phyloP scores from a whole-genome alignment of 1,140 invertebrate genomes.

The Dolichoris vasculosae region DNA sequence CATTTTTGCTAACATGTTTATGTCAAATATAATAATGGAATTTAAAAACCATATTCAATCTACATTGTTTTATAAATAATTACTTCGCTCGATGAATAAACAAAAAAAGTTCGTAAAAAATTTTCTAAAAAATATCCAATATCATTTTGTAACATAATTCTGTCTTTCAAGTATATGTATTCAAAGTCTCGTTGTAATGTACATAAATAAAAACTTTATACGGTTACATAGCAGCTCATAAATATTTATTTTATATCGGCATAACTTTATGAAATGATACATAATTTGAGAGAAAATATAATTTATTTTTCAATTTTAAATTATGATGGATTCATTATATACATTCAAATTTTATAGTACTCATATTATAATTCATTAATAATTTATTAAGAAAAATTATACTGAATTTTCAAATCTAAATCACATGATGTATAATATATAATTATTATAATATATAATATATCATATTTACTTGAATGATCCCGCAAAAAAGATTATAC shows the following conservation, averaged over 20 bases:
- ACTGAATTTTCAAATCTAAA: too few relatives aligned
- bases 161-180: not conserved
- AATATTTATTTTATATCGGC: not conserved
- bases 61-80: not conserved
- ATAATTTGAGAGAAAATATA: not conserved
- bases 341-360: too few relatives aligned
- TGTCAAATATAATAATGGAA: too few relatives aligned
- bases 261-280: not conserved
- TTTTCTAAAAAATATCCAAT: slow-evolving; percentile 25
- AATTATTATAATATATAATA: too few relatives aligned
- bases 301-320: not conserved
- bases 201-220: slow-evolving; percentile 38
- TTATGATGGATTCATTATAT: too few relatives aligned
- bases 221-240: not conserved
- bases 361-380: too few relatives aligned
- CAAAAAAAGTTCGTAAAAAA: not conserved
- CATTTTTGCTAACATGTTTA: not conserved
- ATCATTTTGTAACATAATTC: not conserved
- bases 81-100: not conserved
- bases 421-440: too few relatives aligned
- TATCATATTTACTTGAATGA: too few relatives aligned
- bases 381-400: too few relatives aligned
- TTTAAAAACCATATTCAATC: too few relatives aligned
- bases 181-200: slow-evolving; percentile 23
- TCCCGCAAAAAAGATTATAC: too few relatives aligned